Evolutionary conservation across 2,888 invertebrate genomes (phyloP).

Genomic region (Spodoptera picta): DNA sequence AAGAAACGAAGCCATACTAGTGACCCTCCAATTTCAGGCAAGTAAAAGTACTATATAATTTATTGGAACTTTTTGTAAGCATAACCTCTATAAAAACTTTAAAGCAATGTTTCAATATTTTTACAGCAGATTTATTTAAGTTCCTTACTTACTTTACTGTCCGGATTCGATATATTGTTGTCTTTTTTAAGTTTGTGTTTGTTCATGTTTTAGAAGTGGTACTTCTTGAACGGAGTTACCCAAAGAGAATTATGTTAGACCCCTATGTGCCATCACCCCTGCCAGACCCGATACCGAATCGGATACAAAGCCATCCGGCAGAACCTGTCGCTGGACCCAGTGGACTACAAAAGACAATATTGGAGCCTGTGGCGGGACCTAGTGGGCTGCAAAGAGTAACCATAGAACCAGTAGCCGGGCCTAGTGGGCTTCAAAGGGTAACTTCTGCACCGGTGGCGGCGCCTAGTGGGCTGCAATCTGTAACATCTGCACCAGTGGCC

Average conservation of each 20-base stretch:
- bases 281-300: background rate
- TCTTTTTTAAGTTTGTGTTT: too few relatives aligned
- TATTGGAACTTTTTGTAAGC: too few relatives aligned
- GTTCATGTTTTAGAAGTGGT: too few relatives aligned
- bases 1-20: background rate
- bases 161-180: too few relatives aligned
- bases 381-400: constrained; percentile 10
- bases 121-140: too few relatives aligned
- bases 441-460: too few relatives aligned
- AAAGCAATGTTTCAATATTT: too few relatives aligned
- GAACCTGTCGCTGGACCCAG: constrained; percentile 25
- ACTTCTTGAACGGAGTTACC: too few relatives aligned
- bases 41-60: background rate
- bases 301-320: background rate
- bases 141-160: too few relatives aligned
- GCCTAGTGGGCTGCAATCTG: too few relatives aligned
- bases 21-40: background rate
- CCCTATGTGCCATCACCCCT: background rate
- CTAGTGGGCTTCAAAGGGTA: background rate
- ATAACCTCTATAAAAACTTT: background rate
- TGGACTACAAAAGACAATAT: background rate
- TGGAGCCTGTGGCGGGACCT: background rate
- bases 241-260: too few relatives aligned
- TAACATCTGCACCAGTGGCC: constrained; percentile 10
- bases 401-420: constrained; percentile 22